A percentile compares a stretch with the other conserved stretches of the same genome.
Evolutionary conservation across 2,797 vertebrate species (phyloP).

Genomic region (Pantherophis alleghaniensis): DNA sequence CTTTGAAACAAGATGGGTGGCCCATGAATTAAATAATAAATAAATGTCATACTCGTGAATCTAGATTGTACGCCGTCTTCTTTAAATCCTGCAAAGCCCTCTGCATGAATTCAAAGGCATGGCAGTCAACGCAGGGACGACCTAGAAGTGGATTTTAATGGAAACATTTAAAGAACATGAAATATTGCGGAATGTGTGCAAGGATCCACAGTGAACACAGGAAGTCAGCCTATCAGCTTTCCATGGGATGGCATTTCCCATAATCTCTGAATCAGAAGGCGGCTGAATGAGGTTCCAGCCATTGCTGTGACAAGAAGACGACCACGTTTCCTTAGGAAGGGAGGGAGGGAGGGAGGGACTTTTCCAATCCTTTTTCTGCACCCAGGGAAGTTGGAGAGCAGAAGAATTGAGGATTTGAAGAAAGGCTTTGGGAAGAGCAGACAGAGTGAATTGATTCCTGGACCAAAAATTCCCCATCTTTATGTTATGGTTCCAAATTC

Average conservation of each 20-base stretch:
- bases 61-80: constrained; percentile 91
- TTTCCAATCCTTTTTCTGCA: background rate
- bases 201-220: background rate
- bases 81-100: constrained; percentile 93
- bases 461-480: background rate
- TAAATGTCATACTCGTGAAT: constrained; percentile 81
- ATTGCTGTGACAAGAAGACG: background rate
- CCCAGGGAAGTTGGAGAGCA: background rate
- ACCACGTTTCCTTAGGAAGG: background rate
- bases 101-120: constrained; percentile 98
- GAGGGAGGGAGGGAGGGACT: background rate
- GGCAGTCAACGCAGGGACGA: constrained; percentile 95
- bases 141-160: constrained; percentile 69
- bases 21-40: background rate
- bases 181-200: constrained; percentile 7
- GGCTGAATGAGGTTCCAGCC: background rate
- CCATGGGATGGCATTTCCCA: background rate
- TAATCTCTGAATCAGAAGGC: background rate
- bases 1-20: background rate
- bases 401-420: background rate
- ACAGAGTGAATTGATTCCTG: background rate
- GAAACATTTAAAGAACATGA: background rate
- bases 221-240: background rate
- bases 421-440: background rate
- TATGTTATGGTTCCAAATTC: background rate